Percentiles rank a stretch among this genome's conserved stretches.
Evolutionary conservation across 2,797 vertebrate genomes (phyloP).

Genomic region (Spea hammondii): DNA sequence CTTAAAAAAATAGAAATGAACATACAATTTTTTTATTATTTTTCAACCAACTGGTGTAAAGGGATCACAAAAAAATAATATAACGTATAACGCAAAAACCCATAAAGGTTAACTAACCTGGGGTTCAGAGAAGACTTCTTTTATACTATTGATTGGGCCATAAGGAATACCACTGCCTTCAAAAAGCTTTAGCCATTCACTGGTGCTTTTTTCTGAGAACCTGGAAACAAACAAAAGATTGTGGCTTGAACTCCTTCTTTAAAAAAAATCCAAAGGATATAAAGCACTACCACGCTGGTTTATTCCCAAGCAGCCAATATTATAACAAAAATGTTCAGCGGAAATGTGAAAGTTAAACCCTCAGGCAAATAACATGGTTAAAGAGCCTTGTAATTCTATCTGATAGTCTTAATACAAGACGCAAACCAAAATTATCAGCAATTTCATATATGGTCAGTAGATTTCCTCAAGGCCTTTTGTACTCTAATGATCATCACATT

Average conservation of each 20-base stretch:
- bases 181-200: conserved; percentile 82
- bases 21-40: too few species aligned
- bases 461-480: conserved; percentile 58
- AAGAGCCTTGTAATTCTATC: conserved; percentile 54
- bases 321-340: conserved; percentile 55
- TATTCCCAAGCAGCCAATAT: conserved; percentile 58
- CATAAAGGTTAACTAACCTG: conserved; percentile 75
- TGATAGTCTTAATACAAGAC: conserved; percentile 57
- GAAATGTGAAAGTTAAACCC: conserved; percentile 53
- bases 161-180: conserved; percentile 86
- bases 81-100: too few species aligned
- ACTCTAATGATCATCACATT: conserved; percentile 52
- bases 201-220: conserved; percentile 78
- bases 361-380: conserved; percentile 50
- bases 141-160: conserved; percentile 90
- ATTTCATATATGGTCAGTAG: conserved; percentile 54
- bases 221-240: conserved; percentile 67
- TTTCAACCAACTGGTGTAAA: too few species aligned
- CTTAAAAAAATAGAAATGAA: too few species aligned
- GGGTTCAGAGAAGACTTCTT: conserved; percentile 83
- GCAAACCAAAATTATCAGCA: conserved; percentile 58
- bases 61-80: too few species aligned
- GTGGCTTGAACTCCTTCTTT: conserved; percentile 47
- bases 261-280: conserved; percentile 49
- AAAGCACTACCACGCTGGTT: conserved; percentile 44